Evolutionary conservation across 2,888 invertebrate genomes (phyloP), one percentile per base, ranked within the genome.

Genomic region (Sussaba pulchella): DNA sequence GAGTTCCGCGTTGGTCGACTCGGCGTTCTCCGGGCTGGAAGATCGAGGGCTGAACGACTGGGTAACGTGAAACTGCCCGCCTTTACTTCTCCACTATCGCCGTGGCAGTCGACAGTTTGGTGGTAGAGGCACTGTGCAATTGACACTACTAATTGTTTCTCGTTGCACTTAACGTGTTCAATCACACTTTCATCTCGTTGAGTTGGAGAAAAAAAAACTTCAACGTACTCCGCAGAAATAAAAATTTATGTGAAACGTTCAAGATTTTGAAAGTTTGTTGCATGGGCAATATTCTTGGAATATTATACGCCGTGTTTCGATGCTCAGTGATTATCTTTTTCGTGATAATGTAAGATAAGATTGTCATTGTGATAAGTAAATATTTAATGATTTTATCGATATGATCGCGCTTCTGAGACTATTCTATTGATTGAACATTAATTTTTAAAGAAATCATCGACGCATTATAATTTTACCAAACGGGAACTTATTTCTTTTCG

Each of bases 91-190:
- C 57, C 31, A 31, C 2, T 6, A 54, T 14, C 50, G 17, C 21
- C 50, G 41, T 69, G 72, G 41, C 63, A 64, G 72, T 63, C 77
- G 64, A 77, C 69, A 64, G 69, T 69, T 69, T 57, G 64, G 31
- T 69, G 41, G 63, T 43, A 39, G 73, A 81, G 52, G 47, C 69
- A 73, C 71, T 17, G 45, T 72, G 50, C 71, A 54, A 81, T 76
- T 81, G 72, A 77, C 76, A 77, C 71, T n/a, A 10, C 77, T 76
- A 47, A 73, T 54, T 64, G 26, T 54, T 73, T 64, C 39, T 26
- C 52, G 41, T 61, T 19, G 39, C 12, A 43, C 31, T 52, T 26
- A 43, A 71, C 45, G 41, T 14, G 47, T 6, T 47, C 4, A 14
- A 24, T 4, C n/a, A 71, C 3, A 19, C 1, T 21, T 45, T 17